These are phyloP conservation scores for Neoseiulus cucumeris DNA, from an alignment of 1,140 invertebrate species.

Conservation along the genomic window DNA sequence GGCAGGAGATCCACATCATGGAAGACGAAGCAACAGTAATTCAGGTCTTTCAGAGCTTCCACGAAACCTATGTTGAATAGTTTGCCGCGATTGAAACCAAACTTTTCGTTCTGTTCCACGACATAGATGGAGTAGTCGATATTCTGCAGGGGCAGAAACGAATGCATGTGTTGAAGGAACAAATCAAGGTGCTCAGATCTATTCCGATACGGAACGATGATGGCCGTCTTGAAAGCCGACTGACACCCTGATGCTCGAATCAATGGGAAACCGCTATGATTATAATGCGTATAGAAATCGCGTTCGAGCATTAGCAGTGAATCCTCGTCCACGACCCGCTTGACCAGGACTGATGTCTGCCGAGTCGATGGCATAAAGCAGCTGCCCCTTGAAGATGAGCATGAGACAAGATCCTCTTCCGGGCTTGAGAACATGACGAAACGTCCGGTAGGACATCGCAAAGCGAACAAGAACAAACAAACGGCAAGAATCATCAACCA, in stretches of 20 bases:
- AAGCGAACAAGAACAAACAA: slow-evolving; percentile 9
- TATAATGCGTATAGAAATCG: not conserved
- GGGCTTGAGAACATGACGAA: slow-evolving; percentile 13
- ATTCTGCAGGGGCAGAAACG: slow-evolving; percentile 62
- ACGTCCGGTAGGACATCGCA: slow-evolving; percentile 14
- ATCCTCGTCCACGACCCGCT: not conserved
- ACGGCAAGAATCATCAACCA: not conserved
- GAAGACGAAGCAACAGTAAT: slow-evolving; percentile 33
- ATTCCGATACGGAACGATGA: slow-evolving; percentile 56
- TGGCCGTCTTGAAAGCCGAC: slow-evolving; percentile 3
- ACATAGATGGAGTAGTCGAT: slow-evolving; percentile 79
- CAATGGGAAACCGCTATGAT: slow-evolving; percentile 10
- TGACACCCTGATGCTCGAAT: slow-evolving; percentile 12
- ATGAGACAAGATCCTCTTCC: slow-evolving; percentile 15
- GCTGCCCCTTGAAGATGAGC: slow-evolving; percentile 8
- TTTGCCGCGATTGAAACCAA: slow-evolving; percentile 23
- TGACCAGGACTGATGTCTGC: not conserved
- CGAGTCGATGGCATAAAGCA: slow-evolving; percentile 12
- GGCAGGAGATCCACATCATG: slow-evolving; percentile 38
- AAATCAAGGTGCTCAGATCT: slow-evolving; percentile 51
- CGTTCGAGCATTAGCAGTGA: not conserved
- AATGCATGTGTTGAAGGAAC: slow-evolving; percentile 71
- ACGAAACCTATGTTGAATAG: slow-evolving; percentile 31
- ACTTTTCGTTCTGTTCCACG: slow-evolving; percentile 46
- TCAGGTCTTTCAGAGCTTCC: slow-evolving; percentile 24